Evolutionary conservation across 2,113 vertebrate genomes (phyloP).

Genomic region (Orcinus orca): DNA sequence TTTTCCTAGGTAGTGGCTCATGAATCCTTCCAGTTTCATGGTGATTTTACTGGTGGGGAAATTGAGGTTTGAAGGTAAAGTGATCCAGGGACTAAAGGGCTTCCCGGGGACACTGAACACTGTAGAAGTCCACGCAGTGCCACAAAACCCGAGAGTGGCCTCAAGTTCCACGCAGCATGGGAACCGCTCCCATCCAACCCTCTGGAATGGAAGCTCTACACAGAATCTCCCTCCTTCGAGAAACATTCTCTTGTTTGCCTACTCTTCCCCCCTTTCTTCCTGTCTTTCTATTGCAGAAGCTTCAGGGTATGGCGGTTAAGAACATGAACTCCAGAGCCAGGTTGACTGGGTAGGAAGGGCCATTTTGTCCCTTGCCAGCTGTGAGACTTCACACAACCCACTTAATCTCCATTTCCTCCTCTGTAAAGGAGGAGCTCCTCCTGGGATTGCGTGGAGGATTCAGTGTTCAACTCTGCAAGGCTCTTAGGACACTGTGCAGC

Average conservation of each 20-base stretch:
- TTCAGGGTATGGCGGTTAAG: background rate
- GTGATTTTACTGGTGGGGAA: background rate
- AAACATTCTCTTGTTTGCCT: background rate
- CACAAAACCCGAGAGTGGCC: background rate
- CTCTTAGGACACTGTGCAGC: background rate
- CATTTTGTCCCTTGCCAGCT: rapidly evolving
- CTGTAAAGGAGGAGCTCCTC: no score
- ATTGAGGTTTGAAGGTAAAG: background rate
- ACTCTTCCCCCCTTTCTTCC: background rate
- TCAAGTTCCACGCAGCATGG: background rate
- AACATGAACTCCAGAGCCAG: background rate
- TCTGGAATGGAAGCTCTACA: background rate
- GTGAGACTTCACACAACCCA: background rate
- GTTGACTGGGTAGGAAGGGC: background rate
- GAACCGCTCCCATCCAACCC: background rate
- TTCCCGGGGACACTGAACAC: background rate
- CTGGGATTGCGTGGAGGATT: background rate
- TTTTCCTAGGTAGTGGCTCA: background rate
- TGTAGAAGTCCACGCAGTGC: background rate
- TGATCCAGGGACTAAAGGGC: background rate
- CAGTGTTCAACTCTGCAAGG: background rate
- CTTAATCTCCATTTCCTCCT: background rate
- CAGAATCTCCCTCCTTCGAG: background rate
- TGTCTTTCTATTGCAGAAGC: background rate
- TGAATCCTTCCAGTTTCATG: background rate